phyloP scores from a whole-genome alignment of 2,797 vertebrate genomes.

The Chromis chromis region DNA sequence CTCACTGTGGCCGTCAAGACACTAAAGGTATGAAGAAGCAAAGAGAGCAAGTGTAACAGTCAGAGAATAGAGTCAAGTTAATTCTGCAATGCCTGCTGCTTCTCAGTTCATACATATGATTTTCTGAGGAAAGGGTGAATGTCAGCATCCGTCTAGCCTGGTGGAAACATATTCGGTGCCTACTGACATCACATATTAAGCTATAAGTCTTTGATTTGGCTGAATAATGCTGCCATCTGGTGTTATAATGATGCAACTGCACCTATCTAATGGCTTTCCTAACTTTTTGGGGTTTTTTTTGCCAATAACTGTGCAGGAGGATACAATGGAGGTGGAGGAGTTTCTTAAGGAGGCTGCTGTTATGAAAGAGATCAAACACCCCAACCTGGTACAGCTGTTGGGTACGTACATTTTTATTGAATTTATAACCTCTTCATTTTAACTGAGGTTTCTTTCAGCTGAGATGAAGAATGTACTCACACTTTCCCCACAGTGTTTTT shows the following conservation, averaged over 20 bases:
- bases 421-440: neutral
- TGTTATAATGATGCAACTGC: constrained; percentile 62
- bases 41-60: too few species aligned
- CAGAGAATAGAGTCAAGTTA: neutral
- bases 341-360: constrained; percentile 98
- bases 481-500: too few species aligned
- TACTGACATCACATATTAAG: neutral
- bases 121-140: too few species aligned
- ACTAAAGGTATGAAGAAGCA: constrained; percentile 86
- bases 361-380: constrained; percentile 99
- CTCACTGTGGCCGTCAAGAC: constrained; percentile 98
- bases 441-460: too few species aligned
- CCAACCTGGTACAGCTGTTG: constrained; percentile 96
- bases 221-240: constrained; percentile 68
- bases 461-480: too few species aligned
- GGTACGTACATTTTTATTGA: constrained; percentile 83
- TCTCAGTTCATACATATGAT: too few species aligned
- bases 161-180: constrained; percentile 20
- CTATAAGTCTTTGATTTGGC: constrained; percentile 8
- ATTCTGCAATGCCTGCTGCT: too few species aligned
- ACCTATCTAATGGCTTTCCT: neutral
- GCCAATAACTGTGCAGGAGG: constrained; percentile 86
- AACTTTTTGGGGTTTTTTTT: constrained; percentile 2
- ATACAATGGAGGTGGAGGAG: constrained; percentile 99
- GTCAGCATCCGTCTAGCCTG: neutral